Evolutionary conservation across 2,113 vertebrate species (phyloP).

Genomic region (Ploceus nigricollis): DNA sequence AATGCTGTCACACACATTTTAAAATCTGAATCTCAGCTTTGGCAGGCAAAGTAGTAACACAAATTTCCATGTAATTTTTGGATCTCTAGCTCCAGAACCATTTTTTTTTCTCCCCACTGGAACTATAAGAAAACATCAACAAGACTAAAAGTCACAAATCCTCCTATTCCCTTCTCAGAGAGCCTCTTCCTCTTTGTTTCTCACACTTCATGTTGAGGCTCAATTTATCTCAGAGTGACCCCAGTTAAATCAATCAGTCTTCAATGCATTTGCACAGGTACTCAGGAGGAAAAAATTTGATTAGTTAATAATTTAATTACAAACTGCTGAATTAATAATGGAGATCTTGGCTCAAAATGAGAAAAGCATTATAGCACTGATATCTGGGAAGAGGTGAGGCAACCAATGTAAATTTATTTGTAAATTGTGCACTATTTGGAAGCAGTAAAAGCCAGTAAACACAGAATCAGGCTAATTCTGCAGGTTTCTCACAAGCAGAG

Average conservation of each 20-base stretch:
- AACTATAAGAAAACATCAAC: not conserved
- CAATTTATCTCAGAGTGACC: not conserved
- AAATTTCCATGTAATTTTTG: not conserved
- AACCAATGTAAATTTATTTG: not conserved
- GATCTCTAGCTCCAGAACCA: not conserved
- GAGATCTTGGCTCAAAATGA: not conserved
- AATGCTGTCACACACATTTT: not conserved
- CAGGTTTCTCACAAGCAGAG: not conserved
- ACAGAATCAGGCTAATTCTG: not conserved
- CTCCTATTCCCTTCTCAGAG: not conserved
- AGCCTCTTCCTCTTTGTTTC: not conserved
- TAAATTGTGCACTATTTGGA: not conserved
- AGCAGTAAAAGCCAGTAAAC: not conserved
- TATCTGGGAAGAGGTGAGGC: not conserved
- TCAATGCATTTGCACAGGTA: not conserved
- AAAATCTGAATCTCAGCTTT: not conserved
- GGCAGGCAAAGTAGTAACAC: not conserved
- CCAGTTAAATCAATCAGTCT: not conserved
- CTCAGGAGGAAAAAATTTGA: not conserved
- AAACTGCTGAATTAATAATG: not conserved
- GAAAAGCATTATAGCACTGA: not conserved
- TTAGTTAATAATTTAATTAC: constrained; percentile 25
- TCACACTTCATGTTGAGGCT: not conserved
- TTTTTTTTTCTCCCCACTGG: accelerated
- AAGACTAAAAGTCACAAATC: not conserved